A percentile compares a stretch with the other conserved stretches of the same genome.
phyloP scores from a whole-genome alignment of 2,888 invertebrate genomes.

The Pocota personata region DNA sequence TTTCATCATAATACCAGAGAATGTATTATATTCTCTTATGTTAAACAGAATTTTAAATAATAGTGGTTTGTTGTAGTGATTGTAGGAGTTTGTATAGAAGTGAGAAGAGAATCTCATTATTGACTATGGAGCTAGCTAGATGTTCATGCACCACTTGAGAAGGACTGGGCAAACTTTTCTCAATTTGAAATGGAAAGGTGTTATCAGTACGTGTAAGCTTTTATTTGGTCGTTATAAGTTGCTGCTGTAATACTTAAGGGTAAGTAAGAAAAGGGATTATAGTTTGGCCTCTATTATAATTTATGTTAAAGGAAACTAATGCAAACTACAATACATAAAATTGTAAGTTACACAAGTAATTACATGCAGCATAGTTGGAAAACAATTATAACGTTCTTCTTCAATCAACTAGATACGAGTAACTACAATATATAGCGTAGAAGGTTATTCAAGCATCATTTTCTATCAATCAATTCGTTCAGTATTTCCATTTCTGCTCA shows the following conservation, averaged over 20 bases:
- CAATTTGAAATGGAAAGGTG: constrained; percentile 57
- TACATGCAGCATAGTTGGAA: too few species aligned
- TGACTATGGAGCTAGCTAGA: not conserved
- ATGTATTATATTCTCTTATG: not conserved
- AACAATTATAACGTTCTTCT: too few species aligned
- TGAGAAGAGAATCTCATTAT: not conserved
- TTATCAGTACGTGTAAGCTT: constrained; percentile 22
- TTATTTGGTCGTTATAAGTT: not conserved
- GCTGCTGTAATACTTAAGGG: not conserved
- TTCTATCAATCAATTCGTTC: too few species aligned
- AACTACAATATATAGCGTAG: too few species aligned
- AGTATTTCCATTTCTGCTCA: too few species aligned
- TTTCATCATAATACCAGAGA: not conserved
- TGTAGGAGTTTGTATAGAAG: not conserved
- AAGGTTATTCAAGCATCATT: too few species aligned
- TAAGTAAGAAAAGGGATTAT: too few species aligned
- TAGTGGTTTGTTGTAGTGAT: not conserved
- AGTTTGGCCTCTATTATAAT: too few species aligned
- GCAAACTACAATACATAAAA: too few species aligned
- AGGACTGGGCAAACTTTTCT: constrained; percentile 1
- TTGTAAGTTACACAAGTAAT: too few species aligned
- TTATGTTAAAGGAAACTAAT: too few species aligned
- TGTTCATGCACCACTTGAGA: constrained; percentile 31
- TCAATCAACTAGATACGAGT: too few species aligned
- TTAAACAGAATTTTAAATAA: constrained; percentile 5